These are phyloP conservation scores for Agapostemon virescens DNA, from an alignment of 2,888 invertebrate species.

Conservation along the genomic window DNA sequence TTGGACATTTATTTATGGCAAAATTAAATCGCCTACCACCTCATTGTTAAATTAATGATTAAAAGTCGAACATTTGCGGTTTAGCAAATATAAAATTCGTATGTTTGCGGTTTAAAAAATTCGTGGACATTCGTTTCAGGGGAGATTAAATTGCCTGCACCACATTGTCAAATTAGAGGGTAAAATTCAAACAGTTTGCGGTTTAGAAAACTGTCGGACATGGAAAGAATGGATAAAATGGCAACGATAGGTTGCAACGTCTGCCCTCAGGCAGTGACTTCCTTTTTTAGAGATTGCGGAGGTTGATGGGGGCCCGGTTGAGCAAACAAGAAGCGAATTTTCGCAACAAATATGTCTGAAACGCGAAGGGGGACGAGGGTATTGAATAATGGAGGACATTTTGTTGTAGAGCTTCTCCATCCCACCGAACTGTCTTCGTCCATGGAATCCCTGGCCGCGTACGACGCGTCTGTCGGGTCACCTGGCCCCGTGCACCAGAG, in stretches of 20 bases:
- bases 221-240: neutral
- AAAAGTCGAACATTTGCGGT: neutral
- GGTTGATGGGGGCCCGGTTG: neutral
- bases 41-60: neutral
- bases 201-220: constrained; percentile 2
- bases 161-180: neutral
- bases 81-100: neutral
- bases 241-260: neutral
- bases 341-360: neutral
- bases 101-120: neutral
- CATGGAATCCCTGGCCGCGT: constrained; percentile 88
- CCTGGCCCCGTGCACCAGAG: constrained; percentile 85
- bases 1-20: no score
- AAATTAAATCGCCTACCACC: no score
- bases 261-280: neutral
- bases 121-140: neutral
- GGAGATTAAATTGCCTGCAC: neutral
- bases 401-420: constrained; percentile 86
- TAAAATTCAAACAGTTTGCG: neutral
- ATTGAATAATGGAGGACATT: constrained; percentile 20
- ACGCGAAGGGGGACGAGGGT: neutral
- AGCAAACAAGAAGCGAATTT: neutral
- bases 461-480: constrained; percentile 88
- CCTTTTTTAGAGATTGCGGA: neutral
- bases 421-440: constrained; percentile 88